Base-by-base conservation (phyloP, 92 coral and sea anemone genomes). In the Actinernus sp. region DNA sequence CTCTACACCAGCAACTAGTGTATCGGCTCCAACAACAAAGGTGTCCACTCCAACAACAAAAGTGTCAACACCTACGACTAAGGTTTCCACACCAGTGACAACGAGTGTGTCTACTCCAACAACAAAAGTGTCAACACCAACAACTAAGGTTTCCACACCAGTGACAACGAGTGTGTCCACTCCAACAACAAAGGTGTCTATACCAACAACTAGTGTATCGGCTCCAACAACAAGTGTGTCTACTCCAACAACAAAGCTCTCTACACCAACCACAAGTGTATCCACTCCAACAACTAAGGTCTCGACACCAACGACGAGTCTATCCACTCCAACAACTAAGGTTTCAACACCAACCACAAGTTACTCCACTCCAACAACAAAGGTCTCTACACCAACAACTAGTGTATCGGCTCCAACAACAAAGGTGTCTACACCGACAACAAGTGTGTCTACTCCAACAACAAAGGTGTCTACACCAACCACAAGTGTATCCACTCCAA, bases 51-150 rank as follows among this genome's bases (percentile, higher is more conserved):
- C n/a, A n/a, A n/a, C n/a, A n/a, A 7, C 52, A 6, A 4, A 36
- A 45, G 32, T 67, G 3, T 47, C 43, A 18, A 3, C 70, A 11
- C 30, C 83, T 3, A 38, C 85, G 4, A 60, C 89, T 12, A 67
- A 63, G 21, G 30, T 69, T 0, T 57, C 64, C 5, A 38, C 74
- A 1, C 43, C 88, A 3, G 55, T 84, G 1, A 21, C 84, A 61
- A n/a, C n/a, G n/a, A n/a, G n/a, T n/a, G n/a, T n/a, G n/a, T n/a
- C n/a, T n/a, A n/a, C n/a, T n/a, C n/a, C n/a, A n/a, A n/a, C n/a
- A n/a, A 57, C 79, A 58, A 26, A 27, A 0, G 25, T 31, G 21
- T 27, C 50, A 9, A 57, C 80, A 28, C 9, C 67, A 3, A 25
- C 52, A 18, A 61, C 52, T 0, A 61, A 26, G 0, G 23, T 20